These are phyloP conservation scores for Rhinella marina DNA, from an alignment of 2,797 vertebrate genomes.

Conservation along the genomic window DNA sequence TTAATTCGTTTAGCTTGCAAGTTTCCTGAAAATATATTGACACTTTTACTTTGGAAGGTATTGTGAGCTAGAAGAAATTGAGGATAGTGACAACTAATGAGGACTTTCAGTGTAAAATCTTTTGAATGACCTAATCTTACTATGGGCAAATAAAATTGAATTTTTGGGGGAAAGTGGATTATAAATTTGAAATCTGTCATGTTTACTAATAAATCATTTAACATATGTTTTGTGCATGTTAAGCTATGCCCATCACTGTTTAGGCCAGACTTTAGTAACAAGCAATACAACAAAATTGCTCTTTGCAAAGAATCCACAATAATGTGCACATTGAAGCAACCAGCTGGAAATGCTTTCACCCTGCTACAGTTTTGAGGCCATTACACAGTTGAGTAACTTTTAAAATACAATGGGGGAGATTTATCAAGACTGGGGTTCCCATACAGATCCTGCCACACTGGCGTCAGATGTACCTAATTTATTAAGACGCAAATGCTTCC, in stretches of 20 bases:
- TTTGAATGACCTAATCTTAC: neutral
- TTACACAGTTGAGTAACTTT: too few relatives aligned
- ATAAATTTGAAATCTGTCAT: neutral
- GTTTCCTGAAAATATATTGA: conserved; percentile 32
- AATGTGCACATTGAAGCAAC: too few relatives aligned
- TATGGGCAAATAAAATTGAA: neutral
- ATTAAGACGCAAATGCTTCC: too few relatives aligned
- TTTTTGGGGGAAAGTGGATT: neutral
- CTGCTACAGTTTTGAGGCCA: too few relatives aligned
- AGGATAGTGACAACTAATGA: neutral
- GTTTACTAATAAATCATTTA: neutral
- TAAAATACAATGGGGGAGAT: too few relatives aligned
- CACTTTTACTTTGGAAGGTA: conserved; percentile 30
- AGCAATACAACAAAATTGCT: too few relatives aligned
- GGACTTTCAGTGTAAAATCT: neutral
- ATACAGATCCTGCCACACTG: too few relatives aligned
- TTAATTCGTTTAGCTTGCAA: conserved; percentile 40
- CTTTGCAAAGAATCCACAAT: too few relatives aligned
- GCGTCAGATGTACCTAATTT: too few relatives aligned
- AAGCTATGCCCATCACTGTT: neutral
- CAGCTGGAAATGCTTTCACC: too few relatives aligned
- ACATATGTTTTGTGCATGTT: neutral
- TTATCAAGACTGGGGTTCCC: too few relatives aligned
- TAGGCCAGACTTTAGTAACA: neutral
- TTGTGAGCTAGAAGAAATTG: neutral